Evolutionary conservation across 2,113 vertebrate genomes (phyloP), one percentile per base, ranked within the genome.

Genomic region (Mellivora capensis): DNA sequence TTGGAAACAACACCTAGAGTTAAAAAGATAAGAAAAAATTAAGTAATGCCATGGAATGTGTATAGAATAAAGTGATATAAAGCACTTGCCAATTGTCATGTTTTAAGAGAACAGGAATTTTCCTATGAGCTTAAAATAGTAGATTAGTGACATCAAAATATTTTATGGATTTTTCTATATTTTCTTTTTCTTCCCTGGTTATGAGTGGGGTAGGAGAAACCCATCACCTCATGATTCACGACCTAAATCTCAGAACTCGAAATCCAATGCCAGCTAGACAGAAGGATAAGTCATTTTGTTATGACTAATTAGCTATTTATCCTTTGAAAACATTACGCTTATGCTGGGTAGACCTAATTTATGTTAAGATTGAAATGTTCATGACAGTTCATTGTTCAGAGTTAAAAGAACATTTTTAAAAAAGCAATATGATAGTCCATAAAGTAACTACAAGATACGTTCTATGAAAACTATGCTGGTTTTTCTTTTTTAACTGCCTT

Each of bases 1-100:
- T 77, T 96, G 44, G 87, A 97, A 97, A 90, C 12, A 96, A 95
- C 90, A 97, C 93, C 64, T 85, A 92, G 31, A 88, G 71, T 69
- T 87, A 80, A 87, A 93, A 81, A 92, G 96, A 97, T 97, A 95
- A 95, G 29, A 59, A 74, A 85, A 85, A 80, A 44, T 71, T 59
- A 94, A 83, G 21, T 79, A 93, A 88, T 64, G 9, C 10, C 11
- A 42, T 67, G 34, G 25, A 80, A 88, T 52, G 49, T 71, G 90
- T 89, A 42, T 87, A 76, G 72, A 42, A 94, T 67, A 96, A 77
- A 39, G 15, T 76, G 80, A 87, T 52, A 82, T 54, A 79, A 91
- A 80, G 23, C 77, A 37, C 31, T 97, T 88, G 71, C 8, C 82
- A 86, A 49, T 1, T 13, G 42, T 21, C 57, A 29, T 47, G 14